phyloP scores from a whole-genome alignment of 2,888 invertebrate genomes.

The Drosophila differens region DNA sequence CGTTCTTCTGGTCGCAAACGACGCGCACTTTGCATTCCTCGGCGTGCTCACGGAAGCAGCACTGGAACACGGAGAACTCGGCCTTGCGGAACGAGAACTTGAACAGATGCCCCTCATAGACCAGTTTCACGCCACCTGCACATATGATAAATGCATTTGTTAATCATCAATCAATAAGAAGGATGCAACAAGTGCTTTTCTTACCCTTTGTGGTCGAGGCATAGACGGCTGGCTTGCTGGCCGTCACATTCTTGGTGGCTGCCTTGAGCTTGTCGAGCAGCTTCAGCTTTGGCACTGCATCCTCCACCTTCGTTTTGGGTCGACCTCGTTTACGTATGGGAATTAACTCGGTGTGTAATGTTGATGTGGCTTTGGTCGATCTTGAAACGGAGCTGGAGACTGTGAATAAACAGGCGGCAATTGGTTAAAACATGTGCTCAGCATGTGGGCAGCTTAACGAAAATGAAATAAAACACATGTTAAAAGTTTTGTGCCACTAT shows the following conservation, averaged over 20 bases:
- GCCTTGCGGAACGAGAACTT: conserved; percentile 83
- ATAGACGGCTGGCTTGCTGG: conserved; percentile 77
- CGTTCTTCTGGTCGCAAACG: conserved; percentile 82
- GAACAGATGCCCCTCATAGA: conserved; percentile 83
- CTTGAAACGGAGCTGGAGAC: conserved; percentile 1
- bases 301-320: conserved; percentile 64
- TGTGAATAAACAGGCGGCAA: conserved; percentile 35
- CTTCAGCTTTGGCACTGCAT: conserved; percentile 60
- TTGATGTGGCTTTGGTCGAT: conserved; percentile 59
- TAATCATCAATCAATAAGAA: neutral
- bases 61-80: conserved; percentile 83
- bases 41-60: conserved; percentile 83
- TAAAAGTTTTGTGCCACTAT: conserved; percentile 28
- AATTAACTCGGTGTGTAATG: conserved; percentile 42
- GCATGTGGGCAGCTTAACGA: conserved; percentile 18
- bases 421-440: conserved; percentile 49
- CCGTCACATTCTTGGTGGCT: conserved; percentile 61
- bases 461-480: conserved; percentile 73
- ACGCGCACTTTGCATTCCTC: conserved; percentile 83
- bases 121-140: conserved; percentile 83
- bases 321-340: conserved; percentile 75
- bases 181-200: conserved; percentile 52
- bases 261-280: conserved; percentile 71
- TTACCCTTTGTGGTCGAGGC: conserved; percentile 83
- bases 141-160: neutral